A percentile compares a stretch with the other conserved stretches of the same genome.
These are phyloP conservation scores for Pachyuromys duprasi DNA, from an alignment of 2,797 vertebrate genomes.

Conservation along the genomic window DNA sequence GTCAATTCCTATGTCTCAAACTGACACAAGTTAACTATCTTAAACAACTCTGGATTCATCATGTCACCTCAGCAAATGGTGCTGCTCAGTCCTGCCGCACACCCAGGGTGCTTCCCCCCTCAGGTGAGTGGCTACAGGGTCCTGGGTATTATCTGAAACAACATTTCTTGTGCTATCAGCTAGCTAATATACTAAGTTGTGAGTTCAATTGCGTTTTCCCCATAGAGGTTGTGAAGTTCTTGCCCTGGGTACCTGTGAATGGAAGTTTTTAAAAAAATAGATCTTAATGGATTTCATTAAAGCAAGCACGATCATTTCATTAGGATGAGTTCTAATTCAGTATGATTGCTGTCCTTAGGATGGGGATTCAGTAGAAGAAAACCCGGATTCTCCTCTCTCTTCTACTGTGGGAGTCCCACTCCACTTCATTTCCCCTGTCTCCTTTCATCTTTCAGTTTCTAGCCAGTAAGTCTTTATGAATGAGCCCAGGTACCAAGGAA, in stretches of 20 bases:
- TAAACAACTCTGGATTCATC: conserved; percentile 47
- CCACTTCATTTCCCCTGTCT: background rate
- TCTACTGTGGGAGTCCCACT: background rate
- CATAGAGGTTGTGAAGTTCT: background rate
- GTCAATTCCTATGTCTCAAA: conserved; percentile 27
- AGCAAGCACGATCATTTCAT: background rate
- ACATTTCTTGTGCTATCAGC: background rate
- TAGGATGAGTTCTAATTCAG: no score
- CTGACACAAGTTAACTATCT: conserved; percentile 41
- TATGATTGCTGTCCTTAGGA: background rate
- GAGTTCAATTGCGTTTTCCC: background rate
- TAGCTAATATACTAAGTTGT: background rate
- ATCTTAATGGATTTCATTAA: background rate
- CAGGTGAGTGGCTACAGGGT: background rate
- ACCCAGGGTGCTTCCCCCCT: background rate
- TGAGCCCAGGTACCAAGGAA: background rate
- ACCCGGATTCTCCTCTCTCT: background rate
- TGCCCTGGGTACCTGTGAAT: background rate
- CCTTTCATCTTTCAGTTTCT: background rate
- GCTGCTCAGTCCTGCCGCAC: background rate
- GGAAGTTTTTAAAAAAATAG: background rate
- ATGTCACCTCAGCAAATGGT: background rate
- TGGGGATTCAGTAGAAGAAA: background rate
- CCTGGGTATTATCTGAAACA: background rate
- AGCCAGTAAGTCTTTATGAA: background rate